Conservation (phyloP, 2,888 invertebrate species). For the Hesperia comma region DNA sequence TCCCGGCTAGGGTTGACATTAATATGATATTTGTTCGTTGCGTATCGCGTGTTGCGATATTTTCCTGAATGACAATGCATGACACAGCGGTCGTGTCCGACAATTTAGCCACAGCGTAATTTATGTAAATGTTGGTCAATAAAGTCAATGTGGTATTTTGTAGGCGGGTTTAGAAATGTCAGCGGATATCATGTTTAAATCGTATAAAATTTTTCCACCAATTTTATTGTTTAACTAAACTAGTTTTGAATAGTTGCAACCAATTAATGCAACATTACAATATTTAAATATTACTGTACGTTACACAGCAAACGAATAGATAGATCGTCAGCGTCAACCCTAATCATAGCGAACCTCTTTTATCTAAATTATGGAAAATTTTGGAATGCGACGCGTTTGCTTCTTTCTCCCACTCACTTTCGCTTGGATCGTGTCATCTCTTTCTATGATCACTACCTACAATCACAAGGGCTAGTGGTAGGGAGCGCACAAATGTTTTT, state of each 20-base stretch:
- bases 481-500: slow-evolving; percentile 78
- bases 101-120: slow-evolving; percentile 1
- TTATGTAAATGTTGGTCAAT: slow-evolving; percentile 30
- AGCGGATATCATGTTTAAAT: slow-evolving; percentile 19
- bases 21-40: background rate
- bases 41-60: background rate
- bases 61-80: slow-evolving; percentile 15
- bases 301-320: background rate
- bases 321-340: slow-evolving; percentile 59
- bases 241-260: background rate
- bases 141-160: slow-evolving; percentile 16
- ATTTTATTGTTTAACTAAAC: background rate
- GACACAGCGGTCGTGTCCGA: background rate
- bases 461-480: slow-evolving; percentile 72
- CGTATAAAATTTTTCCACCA: slow-evolving; percentile 20
- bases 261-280: too few species aligned
- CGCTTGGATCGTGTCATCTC: slow-evolving; percentile 54
- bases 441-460: slow-evolving; percentile 68
- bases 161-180: slow-evolving; percentile 18
- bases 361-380: slow-evolving; percentile 83
- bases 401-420: slow-evolving; percentile 60
- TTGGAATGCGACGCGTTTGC: slow-evolving; percentile 74
- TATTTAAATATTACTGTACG: too few species aligned
- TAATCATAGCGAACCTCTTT: slow-evolving; percentile 81
- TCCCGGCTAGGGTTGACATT: slow-evolving; percentile 45